A percentile compares a stretch with the other conserved stretches of the same genome.
Evolutionary conservation across 1,140 invertebrate species (phyloP).

Genomic region (Vollenhovia emeryi): DNA sequence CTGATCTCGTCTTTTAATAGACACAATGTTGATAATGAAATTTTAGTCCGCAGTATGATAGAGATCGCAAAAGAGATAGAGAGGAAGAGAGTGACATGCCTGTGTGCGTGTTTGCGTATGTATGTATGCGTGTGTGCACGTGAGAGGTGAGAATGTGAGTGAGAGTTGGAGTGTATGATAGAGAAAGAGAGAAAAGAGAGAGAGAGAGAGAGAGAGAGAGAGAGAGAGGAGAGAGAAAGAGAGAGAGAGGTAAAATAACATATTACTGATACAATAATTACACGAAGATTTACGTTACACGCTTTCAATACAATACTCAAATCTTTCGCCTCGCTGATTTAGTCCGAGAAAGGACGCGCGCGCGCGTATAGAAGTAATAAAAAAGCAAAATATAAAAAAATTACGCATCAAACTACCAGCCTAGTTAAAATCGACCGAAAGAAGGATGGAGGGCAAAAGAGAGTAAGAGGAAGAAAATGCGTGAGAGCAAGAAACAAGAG

Average conservation of each 20-base stretch:
- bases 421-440: constrained; percentile 67
- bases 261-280: constrained; percentile 69
- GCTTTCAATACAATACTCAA: constrained; percentile 78
- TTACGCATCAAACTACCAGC: constrained; percentile 70
- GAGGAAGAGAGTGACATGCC: not conserved
- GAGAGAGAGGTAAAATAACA: constrained; percentile 16
- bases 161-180: not conserved
- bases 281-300: constrained; percentile 75
- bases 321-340: constrained; percentile 79
- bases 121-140: not conserved
- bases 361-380: constrained; percentile 50
- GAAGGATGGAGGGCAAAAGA: not conserved
- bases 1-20: constrained; percentile 69
- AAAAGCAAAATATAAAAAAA: constrained; percentile 36
- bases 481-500: constrained; percentile 27
- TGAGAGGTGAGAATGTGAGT: not conserved
- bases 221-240: not conserved
- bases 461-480: not conserved
- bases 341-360: constrained; percentile 67
- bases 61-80: constrained; percentile 29
- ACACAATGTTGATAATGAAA: constrained; percentile 33
- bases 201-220: not conserved
- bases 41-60: constrained; percentile 11
- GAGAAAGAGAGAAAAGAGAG: too few species aligned
- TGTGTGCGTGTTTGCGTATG: not conserved